Conservation (phyloP, 92 coral and sea anemone species). For the Meandrina meandrites region DNA sequence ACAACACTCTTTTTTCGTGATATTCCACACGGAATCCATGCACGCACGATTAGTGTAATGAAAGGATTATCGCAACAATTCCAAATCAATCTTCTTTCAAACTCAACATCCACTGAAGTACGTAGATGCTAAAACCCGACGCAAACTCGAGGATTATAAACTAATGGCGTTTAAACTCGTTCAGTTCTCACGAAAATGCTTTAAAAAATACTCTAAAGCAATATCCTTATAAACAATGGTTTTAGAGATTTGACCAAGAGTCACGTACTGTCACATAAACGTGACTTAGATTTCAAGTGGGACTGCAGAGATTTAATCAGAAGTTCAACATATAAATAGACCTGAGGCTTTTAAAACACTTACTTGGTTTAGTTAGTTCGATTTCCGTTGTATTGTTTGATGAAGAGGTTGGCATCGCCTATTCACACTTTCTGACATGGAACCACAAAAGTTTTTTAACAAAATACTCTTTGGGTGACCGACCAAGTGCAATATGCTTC, state of each 20-base stretch:
- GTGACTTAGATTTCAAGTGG: slow-evolving; percentile 24
- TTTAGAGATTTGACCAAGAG: not conserved
- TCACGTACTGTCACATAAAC: slow-evolving; percentile 16
- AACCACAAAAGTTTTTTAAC: slow-evolving; percentile 25
- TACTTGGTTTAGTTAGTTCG: not conserved
- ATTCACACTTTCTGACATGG: not conserved
- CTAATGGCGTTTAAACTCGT: slow-evolving; percentile 6
- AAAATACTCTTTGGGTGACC: not conserved
- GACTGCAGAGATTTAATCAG: not conserved
- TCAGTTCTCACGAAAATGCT: slow-evolving; percentile 25
- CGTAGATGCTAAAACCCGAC: not conserved
- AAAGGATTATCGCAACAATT: slow-evolving; percentile 9
- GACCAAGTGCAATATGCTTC: not conserved
- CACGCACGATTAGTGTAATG: not conserved
- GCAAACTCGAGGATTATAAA: not conserved
- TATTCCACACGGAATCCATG: not conserved
- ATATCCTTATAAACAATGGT: slow-evolving; percentile 16
- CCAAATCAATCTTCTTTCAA: not conserved
- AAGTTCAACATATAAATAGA: not conserved
- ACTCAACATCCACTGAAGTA: not conserved
- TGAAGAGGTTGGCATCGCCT: not conserved
- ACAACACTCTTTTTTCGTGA: not conserved
- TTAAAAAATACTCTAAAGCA: not conserved
- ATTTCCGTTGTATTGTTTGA: slow-evolving; percentile 12
- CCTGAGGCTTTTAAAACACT: slow-evolving; percentile 25